Evolutionary conservation across 1,140 invertebrate genomes (phyloP).

Genomic region (Drosophila nikananu): DNA sequence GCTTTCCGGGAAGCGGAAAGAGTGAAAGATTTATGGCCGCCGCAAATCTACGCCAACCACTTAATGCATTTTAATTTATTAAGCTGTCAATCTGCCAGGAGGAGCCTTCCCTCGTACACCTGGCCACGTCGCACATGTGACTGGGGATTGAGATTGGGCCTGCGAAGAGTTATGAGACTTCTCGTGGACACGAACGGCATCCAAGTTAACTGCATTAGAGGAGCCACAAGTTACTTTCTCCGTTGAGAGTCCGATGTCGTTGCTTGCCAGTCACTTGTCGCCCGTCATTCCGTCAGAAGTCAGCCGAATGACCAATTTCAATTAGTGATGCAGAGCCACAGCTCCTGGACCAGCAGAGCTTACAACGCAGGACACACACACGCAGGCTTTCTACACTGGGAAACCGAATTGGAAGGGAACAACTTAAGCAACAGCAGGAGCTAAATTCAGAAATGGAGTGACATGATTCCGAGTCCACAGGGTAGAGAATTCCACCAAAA

Average conservation of each 20-base stretch:
- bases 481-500: no score
- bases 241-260: constrained; percentile 8
- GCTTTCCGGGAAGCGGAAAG: constrained; percentile 19
- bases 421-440: no score
- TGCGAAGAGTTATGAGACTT: constrained; percentile 38
- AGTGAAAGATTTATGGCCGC: constrained; percentile 74
- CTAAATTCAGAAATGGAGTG: no score
- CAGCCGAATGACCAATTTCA: constrained; percentile 42
- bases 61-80: constrained; percentile 84
- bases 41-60: constrained; percentile 78
- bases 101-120: constrained; percentile 4
- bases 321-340: constrained; percentile 29
- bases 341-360: not conserved
- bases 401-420: not conserved
- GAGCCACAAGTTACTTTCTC: constrained; percentile 10
- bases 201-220: constrained; percentile 34
- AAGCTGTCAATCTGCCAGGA: constrained; percentile 74
- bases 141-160: constrained; percentile 15
- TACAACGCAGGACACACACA: constrained; percentile 9
- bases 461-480: no score
- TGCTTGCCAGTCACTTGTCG: constrained; percentile 35
- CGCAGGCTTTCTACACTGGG: not conserved
- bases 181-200: constrained; percentile 25
- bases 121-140: constrained; percentile 22
- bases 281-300: constrained; percentile 23